Evolutionary conservation across 2,797 vertebrate genomes (phyloP).

Genomic region (Smutsia temminckii): DNA sequence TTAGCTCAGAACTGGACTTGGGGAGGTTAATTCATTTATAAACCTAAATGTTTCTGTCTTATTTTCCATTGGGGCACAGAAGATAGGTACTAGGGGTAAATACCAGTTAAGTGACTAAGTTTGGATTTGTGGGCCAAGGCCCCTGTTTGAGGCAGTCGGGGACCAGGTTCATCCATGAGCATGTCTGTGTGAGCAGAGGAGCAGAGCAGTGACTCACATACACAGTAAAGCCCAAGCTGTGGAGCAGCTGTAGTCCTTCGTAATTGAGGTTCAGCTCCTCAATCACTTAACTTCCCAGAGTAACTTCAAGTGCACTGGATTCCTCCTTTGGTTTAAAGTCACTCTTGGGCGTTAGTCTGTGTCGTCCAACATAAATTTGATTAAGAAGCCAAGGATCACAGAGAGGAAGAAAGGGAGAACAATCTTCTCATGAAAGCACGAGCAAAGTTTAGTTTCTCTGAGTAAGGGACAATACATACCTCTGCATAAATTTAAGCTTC

Average conservation of each 20-base stretch:
- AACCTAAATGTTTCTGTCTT: not conserved
- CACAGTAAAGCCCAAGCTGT: too few relatives aligned
- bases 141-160: not conserved
- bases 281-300: fast-evolving
- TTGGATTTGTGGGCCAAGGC: fast-evolving
- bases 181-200: not conserved
- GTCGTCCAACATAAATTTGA: not conserved
- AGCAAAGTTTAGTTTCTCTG: not conserved
- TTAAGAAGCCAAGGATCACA: not conserved
- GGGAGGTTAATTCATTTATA: not conserved
- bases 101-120: fast-evolving
- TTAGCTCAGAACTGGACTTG: not conserved
- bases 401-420: not conserved
- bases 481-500: not conserved
- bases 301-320: not conserved
- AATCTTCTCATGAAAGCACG: not conserved
- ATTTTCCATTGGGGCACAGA: not conserved
- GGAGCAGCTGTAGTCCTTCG: not conserved
- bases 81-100: too few relatives aligned
- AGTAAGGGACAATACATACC: not conserved
- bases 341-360: not conserved
- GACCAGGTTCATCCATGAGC: fast-evolving
- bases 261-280: fast-evolving
- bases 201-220: too few relatives aligned
- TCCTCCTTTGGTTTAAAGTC: not conserved